Percentiles rank a stretch among this genome's conserved stretches.
phyloP scores from a whole-genome alignment of 2,113 vertebrate genomes.

The Aegithalos caudatus region DNA sequence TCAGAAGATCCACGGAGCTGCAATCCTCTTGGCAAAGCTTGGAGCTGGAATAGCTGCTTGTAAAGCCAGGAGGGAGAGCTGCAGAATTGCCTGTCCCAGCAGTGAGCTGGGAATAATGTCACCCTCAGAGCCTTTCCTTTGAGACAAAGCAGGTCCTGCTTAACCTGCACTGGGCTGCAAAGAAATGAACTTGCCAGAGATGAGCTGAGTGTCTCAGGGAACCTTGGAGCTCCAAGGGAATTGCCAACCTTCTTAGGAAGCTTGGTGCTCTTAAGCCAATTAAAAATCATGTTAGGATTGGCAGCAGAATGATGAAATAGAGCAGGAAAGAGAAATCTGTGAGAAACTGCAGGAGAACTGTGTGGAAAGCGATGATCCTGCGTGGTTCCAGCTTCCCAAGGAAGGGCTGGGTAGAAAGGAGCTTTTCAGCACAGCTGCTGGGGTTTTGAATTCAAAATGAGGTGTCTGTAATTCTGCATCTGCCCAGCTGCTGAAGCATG shows the following conservation, averaged over 20 bases:
- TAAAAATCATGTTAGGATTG: background rate
- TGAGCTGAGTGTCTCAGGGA: background rate
- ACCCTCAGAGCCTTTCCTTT: background rate
- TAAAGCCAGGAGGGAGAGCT: background rate
- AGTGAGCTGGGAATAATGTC: background rate
- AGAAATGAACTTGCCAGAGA: background rate
- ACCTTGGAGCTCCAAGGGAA: background rate
- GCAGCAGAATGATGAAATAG: background rate
- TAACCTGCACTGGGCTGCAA: background rate
- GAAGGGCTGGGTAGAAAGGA: background rate
- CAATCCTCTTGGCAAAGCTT: background rate
- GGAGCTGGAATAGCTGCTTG: background rate
- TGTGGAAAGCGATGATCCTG: background rate
- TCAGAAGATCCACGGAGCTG: background rate
- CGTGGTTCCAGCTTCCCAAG: background rate
- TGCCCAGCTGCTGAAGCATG: background rate
- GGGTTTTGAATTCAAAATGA: background rate
- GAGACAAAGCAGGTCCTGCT: background rate
- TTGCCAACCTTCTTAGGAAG: background rate
- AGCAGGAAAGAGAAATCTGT: background rate
- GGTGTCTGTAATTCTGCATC: background rate
- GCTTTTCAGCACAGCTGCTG: background rate
- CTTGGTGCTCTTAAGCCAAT: background rate
- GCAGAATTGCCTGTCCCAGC: background rate
- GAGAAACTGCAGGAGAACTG: background rate